Conservation (phyloP, 1,140 invertebrate species). For the Ips typographus region DNA sequence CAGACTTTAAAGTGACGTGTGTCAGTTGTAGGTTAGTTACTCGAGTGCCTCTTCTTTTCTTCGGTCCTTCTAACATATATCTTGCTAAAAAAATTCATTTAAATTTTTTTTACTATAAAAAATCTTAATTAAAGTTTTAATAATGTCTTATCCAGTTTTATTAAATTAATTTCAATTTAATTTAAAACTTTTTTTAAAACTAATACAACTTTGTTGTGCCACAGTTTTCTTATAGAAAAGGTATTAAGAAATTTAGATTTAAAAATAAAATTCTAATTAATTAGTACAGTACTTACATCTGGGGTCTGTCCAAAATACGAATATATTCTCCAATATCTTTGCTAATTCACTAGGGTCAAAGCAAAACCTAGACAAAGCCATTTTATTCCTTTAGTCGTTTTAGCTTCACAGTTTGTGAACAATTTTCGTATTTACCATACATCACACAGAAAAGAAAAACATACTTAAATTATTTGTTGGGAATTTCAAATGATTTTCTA, state of each 20-base stretch:
- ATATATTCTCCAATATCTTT: constrained; percentile 71
- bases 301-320: constrained; percentile 77
- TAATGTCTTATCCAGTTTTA: not conserved
- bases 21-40: not conserved
- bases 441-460: too few relatives aligned
- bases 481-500: too few relatives aligned
- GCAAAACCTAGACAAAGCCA: constrained; percentile 71
- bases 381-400: constrained; percentile 44
- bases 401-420: not conserved
- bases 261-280: constrained; percentile 3
- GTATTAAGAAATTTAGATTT: constrained; percentile 1
- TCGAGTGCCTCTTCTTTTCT: not conserved
- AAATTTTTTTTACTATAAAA: too few relatives aligned
- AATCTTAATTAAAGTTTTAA: too few relatives aligned
- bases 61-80: not conserved
- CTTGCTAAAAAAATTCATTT: too few relatives aligned
- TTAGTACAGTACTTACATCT: constrained; percentile 67
- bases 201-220: not conserved
- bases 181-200: not conserved
- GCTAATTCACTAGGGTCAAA: constrained; percentile 70
- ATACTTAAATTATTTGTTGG: too few relatives aligned
- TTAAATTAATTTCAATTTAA: not conserved
- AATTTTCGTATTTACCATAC: too few relatives aligned
- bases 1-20: not conserved
- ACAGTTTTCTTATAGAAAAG: constrained; percentile 3